Base-by-base conservation (phyloP, 2,888 invertebrate genomes). In the Poecilus cupreus region DNA sequence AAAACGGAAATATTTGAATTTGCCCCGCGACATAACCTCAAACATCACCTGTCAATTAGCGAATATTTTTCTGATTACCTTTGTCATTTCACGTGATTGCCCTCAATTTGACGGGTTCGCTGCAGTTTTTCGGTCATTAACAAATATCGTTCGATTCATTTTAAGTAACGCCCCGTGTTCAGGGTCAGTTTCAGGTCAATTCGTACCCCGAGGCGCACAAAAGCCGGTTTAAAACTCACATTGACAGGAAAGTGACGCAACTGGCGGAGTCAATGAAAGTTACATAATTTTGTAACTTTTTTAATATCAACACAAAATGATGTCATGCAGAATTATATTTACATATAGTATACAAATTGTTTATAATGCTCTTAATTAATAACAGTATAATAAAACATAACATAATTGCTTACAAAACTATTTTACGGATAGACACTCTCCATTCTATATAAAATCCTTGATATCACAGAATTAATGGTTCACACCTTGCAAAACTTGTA, bases 311-410 rank as follows among this genome's bases (percentile, higher is more conserved):
- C 57, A 80, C 80, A 57, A 16, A 46, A 54, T 80, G 70, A 80
- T 80, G 80, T 80, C 80, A 80, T 80, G 80, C 70, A 46, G 22
- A 10, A 57, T 80, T 70, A 70, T 80, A 80, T 80, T 80, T 80
- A 60, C 64, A 72, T 54, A 80, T 68, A 72, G 57, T 72, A 80
- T 80, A 80, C 80, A 80, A 80, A 72, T 57, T 75, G 32, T 37
- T 18, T 68, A 37, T 75, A 46, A 46, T 75, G n/a, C 39, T 32
- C 32, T 32, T 32, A 64, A 16, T 22, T 13, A 51, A 51, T 26
- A 74, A 46, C 43, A 74, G n/a, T 74, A 24, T 75, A 49, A 51
- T 49, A 75, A 24, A 72, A 72, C 72, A 24, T 70, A 70, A 32
- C 32, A 32, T 32, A 32, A 32, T 32, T 60, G 16, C 13, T 60